Conservation (phyloP, 2,113 vertebrate species). For the Sclerurus mexicanus region DNA sequence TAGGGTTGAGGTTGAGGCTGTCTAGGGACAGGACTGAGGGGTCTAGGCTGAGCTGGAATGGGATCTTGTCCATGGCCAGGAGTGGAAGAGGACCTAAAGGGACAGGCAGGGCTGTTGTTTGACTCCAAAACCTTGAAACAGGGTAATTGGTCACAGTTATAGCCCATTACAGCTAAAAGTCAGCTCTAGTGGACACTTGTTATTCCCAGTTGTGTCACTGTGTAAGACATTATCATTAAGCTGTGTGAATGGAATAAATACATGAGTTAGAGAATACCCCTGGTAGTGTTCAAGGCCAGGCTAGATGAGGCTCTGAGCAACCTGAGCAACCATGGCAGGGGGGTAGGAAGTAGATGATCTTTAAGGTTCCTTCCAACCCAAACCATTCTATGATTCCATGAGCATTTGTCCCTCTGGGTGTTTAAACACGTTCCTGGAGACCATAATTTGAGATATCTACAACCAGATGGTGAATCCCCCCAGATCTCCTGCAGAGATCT, state of each 20-base stretch:
- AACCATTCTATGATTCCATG: background rate
- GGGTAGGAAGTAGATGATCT: background rate
- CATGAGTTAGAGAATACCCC: background rate
- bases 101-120: background rate
- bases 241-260: background rate
- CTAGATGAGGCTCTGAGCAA: background rate
- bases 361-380: background rate
- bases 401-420: background rate
- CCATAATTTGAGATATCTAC: background rate
- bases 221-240: background rate
- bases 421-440: background rate
- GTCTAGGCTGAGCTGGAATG: background rate
- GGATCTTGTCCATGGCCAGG: background rate
- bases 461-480: background rate
- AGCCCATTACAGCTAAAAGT: background rate
- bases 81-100: background rate
- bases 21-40: background rate
- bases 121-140: background rate
- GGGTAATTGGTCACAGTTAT: rapidly evolving
- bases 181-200: background rate
- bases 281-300: background rate
- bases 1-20: background rate
- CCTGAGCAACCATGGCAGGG: background rate
- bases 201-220: background rate
- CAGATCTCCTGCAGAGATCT: background rate